A percentile compares a stretch with the other conserved stretches of the same genome.
These are phyloP conservation scores for Drosophila maculinotata DNA, from an alignment of 2,888 invertebrate genomes.

Conservation along the genomic window DNA sequence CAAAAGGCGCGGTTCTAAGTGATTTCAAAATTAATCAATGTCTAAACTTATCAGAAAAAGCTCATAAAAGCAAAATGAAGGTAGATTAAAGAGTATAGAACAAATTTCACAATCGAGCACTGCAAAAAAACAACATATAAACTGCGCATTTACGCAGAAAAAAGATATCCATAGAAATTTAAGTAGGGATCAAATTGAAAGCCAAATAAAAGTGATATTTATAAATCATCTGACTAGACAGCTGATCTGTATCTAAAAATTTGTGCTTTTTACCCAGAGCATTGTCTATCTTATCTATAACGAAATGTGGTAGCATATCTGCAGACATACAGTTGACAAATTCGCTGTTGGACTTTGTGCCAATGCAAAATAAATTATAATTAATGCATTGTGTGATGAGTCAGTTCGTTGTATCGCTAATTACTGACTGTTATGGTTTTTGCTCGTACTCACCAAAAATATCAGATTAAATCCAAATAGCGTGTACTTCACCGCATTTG, in stretches of 20 bases:
- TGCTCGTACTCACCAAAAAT: conserved; percentile 89
- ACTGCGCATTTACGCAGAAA: not conserved
- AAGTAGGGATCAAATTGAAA: not conserved
- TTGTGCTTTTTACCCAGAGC: not conserved
- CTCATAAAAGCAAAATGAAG: not conserved
- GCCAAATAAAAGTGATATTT: no score
- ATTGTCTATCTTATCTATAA: conserved; percentile 28
- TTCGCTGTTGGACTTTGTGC: conserved; percentile 11
- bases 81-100: not conserved
- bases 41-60: conserved; percentile 20
- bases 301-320: not conserved
- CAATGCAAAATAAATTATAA: conserved; percentile 5
- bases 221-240: not conserved
- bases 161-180: not conserved
- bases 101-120: conserved; percentile 9
- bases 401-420: conserved; percentile 21
- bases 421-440: not conserved
- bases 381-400: conserved; percentile 22
- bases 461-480: conserved; percentile 90
- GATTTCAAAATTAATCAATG: conserved; percentile 20
- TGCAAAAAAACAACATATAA: not conserved
- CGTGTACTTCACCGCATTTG: conserved; percentile 89
- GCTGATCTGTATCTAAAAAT: not conserved
- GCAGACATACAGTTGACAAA: conserved; percentile 7
- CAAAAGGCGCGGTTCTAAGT: conserved; percentile 10